Evolutionary conservation across 2,113 vertebrate genomes (phyloP), one percentile per base, ranked within the genome.

Genomic region (Phocoena sinus): DNA sequence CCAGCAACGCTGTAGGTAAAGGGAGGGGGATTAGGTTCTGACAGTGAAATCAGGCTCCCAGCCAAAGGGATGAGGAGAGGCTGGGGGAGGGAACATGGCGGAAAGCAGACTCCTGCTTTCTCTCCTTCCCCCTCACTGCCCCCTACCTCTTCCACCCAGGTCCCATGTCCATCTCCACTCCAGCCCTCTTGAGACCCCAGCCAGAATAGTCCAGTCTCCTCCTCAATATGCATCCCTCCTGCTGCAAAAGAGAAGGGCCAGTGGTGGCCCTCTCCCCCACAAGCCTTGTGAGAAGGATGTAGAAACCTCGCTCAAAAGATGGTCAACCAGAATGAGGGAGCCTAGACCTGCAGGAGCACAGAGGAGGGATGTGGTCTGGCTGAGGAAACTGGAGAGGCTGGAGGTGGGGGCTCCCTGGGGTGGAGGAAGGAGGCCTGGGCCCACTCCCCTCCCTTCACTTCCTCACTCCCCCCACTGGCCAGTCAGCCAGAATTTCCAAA

Each of bases 401-500:
- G 31, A 83, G 23, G 2, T 26, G 77, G 38, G 62, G 41, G 47
- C 8, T 88, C 58, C 56, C 41, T 74, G 63, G 62, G 62, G n/a
- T 36, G 47, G 92, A 83, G 38, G 62, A 17, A 50, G 50, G 80
- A 80, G 38, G 68, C 38, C 81, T 36, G 47, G 63, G 91, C 86
- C 53, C 33, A 28, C 71, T 68, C 89, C 67, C 82, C 68, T 79
- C 79, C 44, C 73, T 65, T 77, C 80, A 60, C 47, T 95, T 81
- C 70, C 88, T 82, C 63, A 76, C 70, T 86, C 41, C 84, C 56
- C 65, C 6, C 31, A 33, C 23, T 33, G n/a, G 86, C 71, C 60
- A 67, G 91, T 58, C 71, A 25, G 93, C 82, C 95, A 95, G 95
- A 70, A 95, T 95, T 97, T 96, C 97, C 96, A 96, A 70, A 96